A percentile compares a stretch with the other conserved stretches of the same genome.
Conservation (phyloP, 1,140 invertebrate species). For the Platorchestia sp. region DNA sequence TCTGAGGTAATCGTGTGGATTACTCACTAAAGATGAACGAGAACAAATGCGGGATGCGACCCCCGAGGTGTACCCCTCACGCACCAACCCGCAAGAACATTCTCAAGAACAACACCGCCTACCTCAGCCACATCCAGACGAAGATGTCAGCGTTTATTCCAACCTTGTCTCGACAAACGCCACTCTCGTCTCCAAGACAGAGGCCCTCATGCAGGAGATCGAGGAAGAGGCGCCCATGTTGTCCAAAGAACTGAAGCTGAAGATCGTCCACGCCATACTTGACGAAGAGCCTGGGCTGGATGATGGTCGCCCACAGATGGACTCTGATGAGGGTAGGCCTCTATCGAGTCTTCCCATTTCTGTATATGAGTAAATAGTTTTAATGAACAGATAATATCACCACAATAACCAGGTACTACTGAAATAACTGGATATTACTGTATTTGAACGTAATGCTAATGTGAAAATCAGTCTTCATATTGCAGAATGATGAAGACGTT, state of each 20-base stretch:
- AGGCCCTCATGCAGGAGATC: conserved; percentile 44
- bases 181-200: conserved; percentile 1
- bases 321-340: conserved; percentile 56
- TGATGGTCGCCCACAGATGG: neutral
- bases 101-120: neutral
- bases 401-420: too few species aligned
- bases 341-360: neutral
- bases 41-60: neutral
- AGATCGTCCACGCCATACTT: conserved; percentile 55
- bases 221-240: conserved; percentile 71
- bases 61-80: neutral
- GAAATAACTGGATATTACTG: neutral
- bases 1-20: neutral
- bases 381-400: too few species aligned
- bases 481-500: too few species aligned
- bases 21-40: neutral
- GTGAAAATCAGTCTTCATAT: too few species aligned
- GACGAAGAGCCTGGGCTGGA: conserved; percentile 17
- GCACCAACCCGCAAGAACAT: neutral
- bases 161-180: neutral
- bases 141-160: conserved; percentile 10
- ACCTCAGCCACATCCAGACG: neutral
- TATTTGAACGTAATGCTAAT: neutral
- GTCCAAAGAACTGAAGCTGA: conserved; percentile 54
- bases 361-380: too few species aligned